Conservation (phyloP, 2,113 vertebrate species). For the Xyliphius kryptos region DNA sequence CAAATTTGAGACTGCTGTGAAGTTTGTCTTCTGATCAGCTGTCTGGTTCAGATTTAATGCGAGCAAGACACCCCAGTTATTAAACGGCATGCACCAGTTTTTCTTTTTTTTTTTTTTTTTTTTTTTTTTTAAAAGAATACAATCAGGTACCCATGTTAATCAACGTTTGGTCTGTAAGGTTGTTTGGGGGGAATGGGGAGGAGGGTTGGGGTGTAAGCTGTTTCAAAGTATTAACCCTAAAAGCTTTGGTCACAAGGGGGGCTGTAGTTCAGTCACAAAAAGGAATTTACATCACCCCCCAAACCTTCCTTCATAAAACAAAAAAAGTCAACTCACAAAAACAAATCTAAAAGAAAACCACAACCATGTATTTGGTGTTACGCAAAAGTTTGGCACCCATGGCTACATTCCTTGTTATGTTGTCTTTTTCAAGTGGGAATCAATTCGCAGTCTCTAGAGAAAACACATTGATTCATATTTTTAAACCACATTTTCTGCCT, state of each 20-base stretch:
- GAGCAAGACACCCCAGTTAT: too few relatives aligned
- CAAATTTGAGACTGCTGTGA: neutral
- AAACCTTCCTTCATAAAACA: conserved; percentile 13
- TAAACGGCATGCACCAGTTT: neutral
- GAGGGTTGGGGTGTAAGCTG: conserved; percentile 14
- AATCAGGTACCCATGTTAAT: neutral
- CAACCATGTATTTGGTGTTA: too few relatives aligned
- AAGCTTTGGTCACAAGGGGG: conserved; percentile 25
- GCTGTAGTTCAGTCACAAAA: conserved; percentile 21
- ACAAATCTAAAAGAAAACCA: too few relatives aligned
- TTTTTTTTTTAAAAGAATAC: neutral
- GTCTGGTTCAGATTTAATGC: too few relatives aligned
- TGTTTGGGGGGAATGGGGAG: conserved; percentile 27
- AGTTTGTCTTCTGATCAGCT: neutral
- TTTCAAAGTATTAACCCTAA: conserved; percentile 15
- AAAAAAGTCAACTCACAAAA: neutral
- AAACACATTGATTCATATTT: too few relatives aligned
- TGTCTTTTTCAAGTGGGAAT: too few relatives aligned
- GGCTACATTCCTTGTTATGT: too few relatives aligned
- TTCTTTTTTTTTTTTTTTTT: neutral
- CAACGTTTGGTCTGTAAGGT: neutral
- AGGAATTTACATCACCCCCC: conserved; percentile 11
- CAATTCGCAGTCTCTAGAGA: too few relatives aligned
- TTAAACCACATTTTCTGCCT: too few relatives aligned
- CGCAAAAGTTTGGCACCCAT: too few relatives aligned